Percentiles rank a stretch among this genome's conserved stretches.
Conservation (phyloP, 2,113 vertebrate species). For the Papio anubis region DNA sequence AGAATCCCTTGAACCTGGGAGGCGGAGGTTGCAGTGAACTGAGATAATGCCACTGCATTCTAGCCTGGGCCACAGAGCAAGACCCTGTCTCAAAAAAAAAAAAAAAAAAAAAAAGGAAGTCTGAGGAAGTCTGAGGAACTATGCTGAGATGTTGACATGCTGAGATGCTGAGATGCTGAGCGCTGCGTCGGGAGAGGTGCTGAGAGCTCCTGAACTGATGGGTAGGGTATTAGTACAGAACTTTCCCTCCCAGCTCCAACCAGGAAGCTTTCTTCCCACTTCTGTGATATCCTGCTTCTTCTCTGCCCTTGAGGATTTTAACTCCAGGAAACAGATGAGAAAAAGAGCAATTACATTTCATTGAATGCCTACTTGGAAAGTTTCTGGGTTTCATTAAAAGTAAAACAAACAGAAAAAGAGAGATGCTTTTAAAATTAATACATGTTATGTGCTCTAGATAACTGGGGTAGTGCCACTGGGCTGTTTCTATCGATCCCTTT, state of each 20-base stretch:
- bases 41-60: too few species aligned
- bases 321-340: not conserved
- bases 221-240: fast-evolving
- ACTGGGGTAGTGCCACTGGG: not conserved
- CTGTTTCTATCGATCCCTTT: not conserved
- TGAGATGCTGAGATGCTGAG: too few species aligned
- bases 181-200: too few species aligned
- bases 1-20: too few species aligned
- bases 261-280: not conserved
- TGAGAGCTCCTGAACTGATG: not conserved
- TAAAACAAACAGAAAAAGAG: not conserved
- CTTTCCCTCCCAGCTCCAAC: not conserved
- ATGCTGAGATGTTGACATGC: too few species aligned
- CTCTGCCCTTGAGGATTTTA: not conserved
- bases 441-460: not conserved
- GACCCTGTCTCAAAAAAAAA: too few species aligned
- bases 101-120: too few species aligned
- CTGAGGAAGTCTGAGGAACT: not conserved
- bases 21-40: too few species aligned
- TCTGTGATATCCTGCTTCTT: not conserved
- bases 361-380: not conserved
- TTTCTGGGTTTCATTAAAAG: conserved; percentile 44
- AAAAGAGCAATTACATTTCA: conserved; percentile 48
- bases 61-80: too few species aligned
- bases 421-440: conserved; percentile 8